Percentiles rank a stretch among this genome's conserved stretches.
These are phyloP conservation scores for Poeciliopsis presidionis DNA, from an alignment of 2,797 vertebrate genomes.

Conservation along the genomic window DNA sequence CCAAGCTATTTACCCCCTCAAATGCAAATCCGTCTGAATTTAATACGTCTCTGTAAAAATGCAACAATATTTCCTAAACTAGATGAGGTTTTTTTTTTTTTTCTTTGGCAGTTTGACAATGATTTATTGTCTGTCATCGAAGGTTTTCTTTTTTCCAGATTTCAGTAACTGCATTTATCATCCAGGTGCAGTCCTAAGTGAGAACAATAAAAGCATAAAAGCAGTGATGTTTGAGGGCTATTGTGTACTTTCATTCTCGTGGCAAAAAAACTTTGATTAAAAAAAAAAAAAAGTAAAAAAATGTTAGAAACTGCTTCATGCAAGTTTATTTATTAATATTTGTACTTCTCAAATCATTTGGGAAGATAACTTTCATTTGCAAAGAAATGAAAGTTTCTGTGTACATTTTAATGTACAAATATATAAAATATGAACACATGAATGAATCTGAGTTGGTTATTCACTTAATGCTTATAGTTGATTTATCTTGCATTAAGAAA, in stretches of 20 bases:
- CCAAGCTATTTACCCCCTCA: slow-evolving; percentile 46
- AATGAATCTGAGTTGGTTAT: neutral
- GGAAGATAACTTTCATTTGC: neutral
- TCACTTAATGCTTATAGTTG: neutral
- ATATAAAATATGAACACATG: neutral
- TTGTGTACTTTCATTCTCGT: neutral
- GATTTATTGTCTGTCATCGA: neutral
- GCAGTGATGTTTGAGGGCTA: neutral
- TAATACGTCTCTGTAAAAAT: slow-evolving; percentile 28
- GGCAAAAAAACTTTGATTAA: neutral
- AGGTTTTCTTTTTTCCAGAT: neutral
- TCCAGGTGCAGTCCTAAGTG: neutral
- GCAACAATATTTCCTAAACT: slow-evolving; percentile 19
- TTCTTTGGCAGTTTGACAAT: neutral
- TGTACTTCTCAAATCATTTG: neutral
- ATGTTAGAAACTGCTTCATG: neutral
- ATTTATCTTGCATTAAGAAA: neutral
- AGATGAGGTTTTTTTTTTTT: neutral
- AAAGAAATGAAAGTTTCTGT: no score
- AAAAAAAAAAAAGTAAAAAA: neutral
- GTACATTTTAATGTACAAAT: no score
- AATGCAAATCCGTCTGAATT: slow-evolving; percentile 51
- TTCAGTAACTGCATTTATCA: neutral
- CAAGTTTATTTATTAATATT: neutral
- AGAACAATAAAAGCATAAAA: neutral